Base-by-base conservation (phyloP, 2,888 invertebrate genomes). In the Pterostichus madidus region DNA sequence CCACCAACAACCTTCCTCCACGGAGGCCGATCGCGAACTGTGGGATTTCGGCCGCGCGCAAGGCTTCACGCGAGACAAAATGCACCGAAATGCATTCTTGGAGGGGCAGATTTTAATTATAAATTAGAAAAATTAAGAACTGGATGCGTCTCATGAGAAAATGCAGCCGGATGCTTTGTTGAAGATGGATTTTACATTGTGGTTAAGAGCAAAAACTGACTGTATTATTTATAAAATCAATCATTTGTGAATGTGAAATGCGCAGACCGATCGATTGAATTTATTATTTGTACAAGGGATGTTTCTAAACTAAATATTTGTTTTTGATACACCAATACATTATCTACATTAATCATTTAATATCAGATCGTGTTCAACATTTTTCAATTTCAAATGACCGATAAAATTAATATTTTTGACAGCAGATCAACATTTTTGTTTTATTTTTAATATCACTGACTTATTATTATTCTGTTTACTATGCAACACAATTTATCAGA, bases 171-270 rank as follows among this genome's bases (percentile, higher is more conserved):
- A 39, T n/a, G 49, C 13, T 11, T 2, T 56, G 64, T 13, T 35
- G 17, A 59, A 59, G 31, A 31, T 59, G 10, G 11, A 49, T 49
- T 31, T 13, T 39, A 64, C 35, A 64, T 7, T 39, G 15, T 13
- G 35, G 24, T 24, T 24, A 24, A 24, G 15, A 10, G 39, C 35
- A 35, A 64, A 64, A 64, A 71, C 44, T 10, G n/a, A 1, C 24
- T 64, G 64, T 32, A 44, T 44, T 71, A 71, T 71, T 71, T 71
- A 71, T 15, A 39, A 71, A 71, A 71, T 71, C 68, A 71, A 71
- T 71, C 44, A 44, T 71, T 17, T 17, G 15, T 39, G 44, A 15
- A 71, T 44, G 39, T 13, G 64, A 64, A 71, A 44, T 44, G 8
- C 32, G 56, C 56, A 39, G 44, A 17, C 17, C 15, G 68, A 71